A percentile compares a stretch with the other conserved stretches of the same genome.
Conservation (phyloP, 1,140 invertebrate genomes). For the Antheraea mylitta region DNA sequence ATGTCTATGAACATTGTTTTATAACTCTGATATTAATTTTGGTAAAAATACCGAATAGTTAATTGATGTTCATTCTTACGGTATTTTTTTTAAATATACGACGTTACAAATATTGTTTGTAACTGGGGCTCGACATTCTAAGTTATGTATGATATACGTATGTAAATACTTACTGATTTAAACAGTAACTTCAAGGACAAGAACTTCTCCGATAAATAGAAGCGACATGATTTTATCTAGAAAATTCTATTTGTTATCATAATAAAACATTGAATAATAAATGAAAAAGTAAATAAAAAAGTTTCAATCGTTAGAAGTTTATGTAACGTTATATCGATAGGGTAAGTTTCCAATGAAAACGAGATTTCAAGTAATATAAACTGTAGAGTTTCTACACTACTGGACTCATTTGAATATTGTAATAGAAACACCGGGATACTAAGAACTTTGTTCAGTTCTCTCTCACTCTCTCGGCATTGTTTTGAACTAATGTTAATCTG, state of each 20-base stretch:
- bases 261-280: neutral
- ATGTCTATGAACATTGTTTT: too few species aligned
- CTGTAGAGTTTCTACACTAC: slow-evolving; percentile 50
- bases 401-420: slow-evolving; percentile 66
- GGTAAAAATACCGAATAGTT: too few species aligned
- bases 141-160: too few species aligned
- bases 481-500: slow-evolving; percentile 65
- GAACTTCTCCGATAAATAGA: neutral
- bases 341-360: neutral
- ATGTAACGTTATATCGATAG: neutral
- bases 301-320: neutral
- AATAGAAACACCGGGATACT: slow-evolving; percentile 40
- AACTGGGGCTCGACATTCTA: too few species aligned
- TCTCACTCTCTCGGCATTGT: slow-evolving; percentile 45
- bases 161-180: too few species aligned
- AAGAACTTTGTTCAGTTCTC: slow-evolving; percentile 47
- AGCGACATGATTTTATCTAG: neutral
- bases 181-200: neutral
- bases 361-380: slow-evolving; percentile 29
- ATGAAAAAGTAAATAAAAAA: neutral
- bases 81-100: too few species aligned
- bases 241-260: neutral
- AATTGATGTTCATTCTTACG: too few species aligned
- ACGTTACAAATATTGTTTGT: too few species aligned
- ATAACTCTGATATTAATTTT: too few species aligned